These are phyloP conservation scores for Dermolepida albohirtum DNA, from an alignment of 2,888 invertebrate species.

Conservation along the genomic window DNA sequence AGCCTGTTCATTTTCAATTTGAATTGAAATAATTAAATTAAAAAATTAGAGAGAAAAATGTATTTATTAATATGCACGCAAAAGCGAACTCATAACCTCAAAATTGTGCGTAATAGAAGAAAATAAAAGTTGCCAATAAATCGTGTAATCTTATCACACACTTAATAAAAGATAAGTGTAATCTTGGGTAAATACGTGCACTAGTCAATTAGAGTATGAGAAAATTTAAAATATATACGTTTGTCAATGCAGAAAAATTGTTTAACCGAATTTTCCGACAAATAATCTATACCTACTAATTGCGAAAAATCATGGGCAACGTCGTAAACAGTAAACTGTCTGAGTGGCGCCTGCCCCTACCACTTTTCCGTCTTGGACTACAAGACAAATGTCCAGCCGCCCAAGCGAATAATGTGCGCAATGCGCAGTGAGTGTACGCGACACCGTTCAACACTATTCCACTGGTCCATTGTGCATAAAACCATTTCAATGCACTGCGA, in stretches of 20 bases:
- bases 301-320: conserved; percentile 49
- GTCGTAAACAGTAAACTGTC: conserved; percentile 61
- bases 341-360: conserved; percentile 63
- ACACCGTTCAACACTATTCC: conserved; percentile 47
- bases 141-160: conserved; percentile 32
- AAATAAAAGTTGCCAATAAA: conserved; percentile 34
- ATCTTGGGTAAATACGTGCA: conserved; percentile 31
- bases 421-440: conserved; percentile 43
- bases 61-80: conserved; percentile 4
- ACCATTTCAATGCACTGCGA: conserved; percentile 66
- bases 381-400: conserved; percentile 63
- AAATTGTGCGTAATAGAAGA: conserved; percentile 20
- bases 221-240: conserved; percentile 4
- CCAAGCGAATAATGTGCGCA: conserved; percentile 54
- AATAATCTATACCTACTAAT: conserved; percentile 27
- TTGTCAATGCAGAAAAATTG: conserved; percentile 6
- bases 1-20: too few species aligned
- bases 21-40: neutral
- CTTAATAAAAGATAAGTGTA: conserved; percentile 26
- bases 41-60: conserved; percentile 3
- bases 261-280: conserved; percentile 27
- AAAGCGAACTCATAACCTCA: conserved; percentile 25
- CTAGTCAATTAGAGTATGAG: conserved; percentile 19
- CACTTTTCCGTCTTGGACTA: conserved; percentile 58
- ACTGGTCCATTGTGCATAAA: conserved; percentile 63